Conservation (phyloP, 2,113 vertebrate genomes). For the Archilochus colubris region DNA sequence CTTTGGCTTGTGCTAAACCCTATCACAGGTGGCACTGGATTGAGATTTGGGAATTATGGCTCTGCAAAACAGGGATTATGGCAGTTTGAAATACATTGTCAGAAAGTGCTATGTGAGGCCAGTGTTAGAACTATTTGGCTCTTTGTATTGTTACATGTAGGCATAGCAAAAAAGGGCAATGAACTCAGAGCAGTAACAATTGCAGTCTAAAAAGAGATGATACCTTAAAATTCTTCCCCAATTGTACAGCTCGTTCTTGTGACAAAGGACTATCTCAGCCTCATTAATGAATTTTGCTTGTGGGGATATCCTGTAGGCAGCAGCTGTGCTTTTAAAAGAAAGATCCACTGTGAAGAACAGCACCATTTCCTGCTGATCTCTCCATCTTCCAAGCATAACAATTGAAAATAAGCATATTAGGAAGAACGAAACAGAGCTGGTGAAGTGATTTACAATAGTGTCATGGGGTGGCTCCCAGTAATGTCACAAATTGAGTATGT, state of each 20-base stretch:
- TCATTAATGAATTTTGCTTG: slow-evolving; percentile 27
- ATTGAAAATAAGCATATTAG: neutral
- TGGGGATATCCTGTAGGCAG: slow-evolving; percentile 12
- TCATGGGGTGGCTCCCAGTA: neutral
- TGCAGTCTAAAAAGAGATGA: neutral
- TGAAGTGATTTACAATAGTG: neutral
- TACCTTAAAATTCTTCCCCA: slow-evolving; percentile 3
- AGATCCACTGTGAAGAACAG: neutral
- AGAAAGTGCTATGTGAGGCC: neutral
- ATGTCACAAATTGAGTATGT: neutral
- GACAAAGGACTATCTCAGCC: neutral
- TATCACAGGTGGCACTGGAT: neutral
- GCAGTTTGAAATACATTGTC: neutral
- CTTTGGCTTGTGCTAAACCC: neutral
- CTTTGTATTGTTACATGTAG: neutral
- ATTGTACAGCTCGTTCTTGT: neutral
- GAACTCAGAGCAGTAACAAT: neutral
- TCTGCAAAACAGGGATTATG: neutral
- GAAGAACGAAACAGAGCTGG: neutral
- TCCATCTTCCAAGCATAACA: neutral
- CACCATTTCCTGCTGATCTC: slow-evolving; percentile 1
- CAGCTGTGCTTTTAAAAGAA: slow-evolving; percentile 21
- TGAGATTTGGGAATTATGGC: neutral
- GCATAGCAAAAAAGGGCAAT: neutral
- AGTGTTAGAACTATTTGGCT: neutral